A percentile compares a stretch with the other conserved stretches of the same genome.
Evolutionary conservation across 2,113 vertebrate genomes (phyloP).

Genomic region (Trinectes maculatus): DNA sequence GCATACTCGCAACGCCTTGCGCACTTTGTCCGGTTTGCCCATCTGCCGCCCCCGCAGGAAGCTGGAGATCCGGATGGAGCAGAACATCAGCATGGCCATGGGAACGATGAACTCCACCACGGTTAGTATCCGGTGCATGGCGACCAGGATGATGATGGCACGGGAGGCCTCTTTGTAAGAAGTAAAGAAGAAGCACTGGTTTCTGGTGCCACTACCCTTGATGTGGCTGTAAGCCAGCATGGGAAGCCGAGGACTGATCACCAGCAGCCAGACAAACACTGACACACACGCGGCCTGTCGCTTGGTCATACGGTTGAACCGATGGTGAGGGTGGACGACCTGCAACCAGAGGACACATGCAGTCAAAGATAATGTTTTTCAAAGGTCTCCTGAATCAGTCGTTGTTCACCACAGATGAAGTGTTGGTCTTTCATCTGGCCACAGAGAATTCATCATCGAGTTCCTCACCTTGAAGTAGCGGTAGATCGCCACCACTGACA

Average conservation of each 20-base stretch:
- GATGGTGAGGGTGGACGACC: conserved; percentile 79
- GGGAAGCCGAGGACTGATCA: conserved; percentile 71
- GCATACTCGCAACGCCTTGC: conserved; percentile 72
- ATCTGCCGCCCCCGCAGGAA: conserved; percentile 60
- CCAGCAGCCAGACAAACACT: conserved; percentile 65
- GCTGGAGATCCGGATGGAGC: conserved; percentile 70
- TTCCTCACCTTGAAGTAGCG: conserved; percentile 78
- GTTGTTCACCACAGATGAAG: no score
- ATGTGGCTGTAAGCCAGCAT: conserved; percentile 69
- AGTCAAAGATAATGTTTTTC: no score
- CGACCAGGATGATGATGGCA: conserved; percentile 57
- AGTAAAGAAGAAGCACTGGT: conserved; percentile 78
- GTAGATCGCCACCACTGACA: conserved; percentile 78
- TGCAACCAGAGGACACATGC: conserved; percentile 17
- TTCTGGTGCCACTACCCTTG: conserved; percentile 10
- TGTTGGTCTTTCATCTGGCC: no score
- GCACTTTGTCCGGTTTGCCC: conserved; percentile 56
- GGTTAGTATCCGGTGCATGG: conserved; percentile 66
- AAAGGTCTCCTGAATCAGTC: no score
- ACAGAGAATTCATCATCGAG: no score
- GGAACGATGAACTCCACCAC: conserved; percentile 69
- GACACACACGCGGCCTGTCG: conserved; percentile 44
- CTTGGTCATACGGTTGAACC: conserved; percentile 66
- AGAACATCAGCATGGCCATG: conserved; percentile 71
- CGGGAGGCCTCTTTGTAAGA: conserved; percentile 50